These are phyloP conservation scores for Erinaceus europaeus DNA, from an alignment of 2,113 vertebrate species.

Conservation along the genomic window DNA sequence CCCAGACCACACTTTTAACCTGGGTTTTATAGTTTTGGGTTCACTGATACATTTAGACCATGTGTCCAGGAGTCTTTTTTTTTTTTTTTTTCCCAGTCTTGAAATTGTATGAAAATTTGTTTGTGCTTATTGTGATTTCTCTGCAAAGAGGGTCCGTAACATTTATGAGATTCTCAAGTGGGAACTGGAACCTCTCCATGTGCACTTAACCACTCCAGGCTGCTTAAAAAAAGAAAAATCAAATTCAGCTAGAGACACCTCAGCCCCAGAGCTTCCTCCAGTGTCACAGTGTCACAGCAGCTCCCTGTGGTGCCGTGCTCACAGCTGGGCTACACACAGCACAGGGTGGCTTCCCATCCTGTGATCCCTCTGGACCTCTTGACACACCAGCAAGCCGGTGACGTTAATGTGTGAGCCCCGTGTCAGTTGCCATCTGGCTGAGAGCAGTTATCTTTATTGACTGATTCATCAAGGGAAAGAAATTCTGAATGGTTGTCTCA, in stretches of 20 bases:
- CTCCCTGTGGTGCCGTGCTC: too few relatives aligned
- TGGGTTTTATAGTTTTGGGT: neutral
- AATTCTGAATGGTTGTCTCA: constrained; percentile 2
- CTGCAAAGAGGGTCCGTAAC: neutral
- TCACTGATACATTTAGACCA: constrained; percentile 18
- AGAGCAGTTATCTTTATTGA: neutral
- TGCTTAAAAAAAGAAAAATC: too few relatives aligned
- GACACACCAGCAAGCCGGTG: neutral
- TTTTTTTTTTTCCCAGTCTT: too few relatives aligned
- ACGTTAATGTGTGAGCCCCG: neutral
- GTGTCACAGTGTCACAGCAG: too few relatives aligned
- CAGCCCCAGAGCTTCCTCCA: too few relatives aligned
- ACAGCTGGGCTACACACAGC: too few relatives aligned
- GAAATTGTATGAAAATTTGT: constrained; percentile 12
- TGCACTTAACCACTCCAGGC: too few relatives aligned
- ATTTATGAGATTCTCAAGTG: constrained; percentile 25
- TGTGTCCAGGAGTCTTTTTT: neutral
- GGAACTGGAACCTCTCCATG: too few relatives aligned
- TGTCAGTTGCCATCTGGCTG: neutral
- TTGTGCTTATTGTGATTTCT: neutral
- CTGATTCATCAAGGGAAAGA: neutral
- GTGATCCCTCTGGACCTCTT: too few relatives aligned
- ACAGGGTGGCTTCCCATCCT: too few relatives aligned
- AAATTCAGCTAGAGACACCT: too few relatives aligned
- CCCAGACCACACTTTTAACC: neutral